Conservation (phyloP, 2,113 vertebrate species). For the Anser brachyrhynchus region DNA sequence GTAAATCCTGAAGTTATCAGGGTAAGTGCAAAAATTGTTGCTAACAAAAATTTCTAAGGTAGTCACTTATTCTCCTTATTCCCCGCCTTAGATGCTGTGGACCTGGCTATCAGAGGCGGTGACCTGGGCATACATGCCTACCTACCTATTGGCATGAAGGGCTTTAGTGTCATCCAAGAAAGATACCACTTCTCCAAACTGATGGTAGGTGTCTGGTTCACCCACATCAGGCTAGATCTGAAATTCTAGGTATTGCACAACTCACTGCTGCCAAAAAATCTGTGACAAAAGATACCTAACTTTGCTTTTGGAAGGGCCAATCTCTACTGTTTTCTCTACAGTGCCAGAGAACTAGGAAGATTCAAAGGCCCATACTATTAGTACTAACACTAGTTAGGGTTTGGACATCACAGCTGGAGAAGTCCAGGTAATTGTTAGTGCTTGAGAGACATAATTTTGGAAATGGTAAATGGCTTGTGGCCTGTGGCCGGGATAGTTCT, state of each 20-base stretch:
- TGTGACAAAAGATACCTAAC: background rate
- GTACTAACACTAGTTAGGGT: background rate
- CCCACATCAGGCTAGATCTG: background rate
- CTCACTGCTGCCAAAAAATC: background rate
- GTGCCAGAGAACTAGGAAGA: background rate
- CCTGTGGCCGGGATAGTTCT: background rate
- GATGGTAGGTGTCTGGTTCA: background rate
- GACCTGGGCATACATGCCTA: too few species aligned
- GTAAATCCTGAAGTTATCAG: background rate
- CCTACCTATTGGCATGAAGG: background rate
- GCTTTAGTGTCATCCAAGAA: background rate
- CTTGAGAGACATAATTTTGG: background rate
- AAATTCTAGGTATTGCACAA: background rate
- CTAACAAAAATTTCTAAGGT: background rate
- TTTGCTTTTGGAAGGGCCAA: background rate
- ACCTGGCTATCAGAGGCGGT: background rate
- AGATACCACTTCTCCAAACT: background rate
- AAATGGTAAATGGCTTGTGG: background rate
- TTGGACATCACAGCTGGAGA: rapidly evolving
- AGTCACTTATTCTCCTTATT: background rate
- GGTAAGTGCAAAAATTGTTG: background rate
- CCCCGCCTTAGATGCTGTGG: background rate
- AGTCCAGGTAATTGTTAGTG: background rate
- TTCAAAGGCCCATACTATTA: background rate
- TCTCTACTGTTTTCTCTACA: background rate